Evolutionary conservation across 2,113 vertebrate genomes (phyloP).

Genomic region (Grus americana): DNA sequence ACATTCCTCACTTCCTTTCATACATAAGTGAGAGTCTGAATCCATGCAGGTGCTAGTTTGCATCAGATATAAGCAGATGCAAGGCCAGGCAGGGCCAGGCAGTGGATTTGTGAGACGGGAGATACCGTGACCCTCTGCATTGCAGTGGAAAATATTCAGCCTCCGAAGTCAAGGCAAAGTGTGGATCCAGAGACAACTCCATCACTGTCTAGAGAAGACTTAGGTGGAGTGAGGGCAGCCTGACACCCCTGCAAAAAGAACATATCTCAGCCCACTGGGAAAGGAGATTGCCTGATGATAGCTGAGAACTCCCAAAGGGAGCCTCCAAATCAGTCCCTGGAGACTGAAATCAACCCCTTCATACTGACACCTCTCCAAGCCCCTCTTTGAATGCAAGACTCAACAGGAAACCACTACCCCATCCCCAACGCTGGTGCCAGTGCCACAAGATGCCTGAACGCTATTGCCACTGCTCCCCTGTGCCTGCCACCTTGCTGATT

Average conservation of each 20-base stretch:
- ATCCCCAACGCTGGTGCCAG: not conserved
- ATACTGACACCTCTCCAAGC: not conserved
- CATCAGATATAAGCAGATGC: not conserved
- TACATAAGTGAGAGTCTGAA: not conserved
- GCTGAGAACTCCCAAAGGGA: not conserved
- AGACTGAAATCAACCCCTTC: not conserved
- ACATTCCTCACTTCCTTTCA: not conserved
- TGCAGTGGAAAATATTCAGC: not conserved
- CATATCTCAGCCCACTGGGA: not conserved
- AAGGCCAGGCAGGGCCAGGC: not conserved
- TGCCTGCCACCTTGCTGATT: not conserved
- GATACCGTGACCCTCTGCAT: not conserved
- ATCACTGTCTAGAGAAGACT: not conserved
- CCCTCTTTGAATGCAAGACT: not conserved
- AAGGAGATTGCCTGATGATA: not conserved
- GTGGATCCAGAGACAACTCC: not conserved
- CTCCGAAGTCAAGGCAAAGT: not conserved
- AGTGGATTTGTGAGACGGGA: not conserved
- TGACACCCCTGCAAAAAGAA: not conserved
- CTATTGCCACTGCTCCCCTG: not conserved
- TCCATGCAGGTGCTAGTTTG: not conserved
- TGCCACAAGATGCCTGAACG: not conserved
- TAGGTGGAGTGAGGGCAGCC: not conserved
- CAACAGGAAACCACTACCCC: not conserved
- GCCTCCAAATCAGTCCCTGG: not conserved